Evolutionary conservation across 2,797 vertebrate genomes (phyloP).

Genomic region (Etheostoma nigrum): DNA sequence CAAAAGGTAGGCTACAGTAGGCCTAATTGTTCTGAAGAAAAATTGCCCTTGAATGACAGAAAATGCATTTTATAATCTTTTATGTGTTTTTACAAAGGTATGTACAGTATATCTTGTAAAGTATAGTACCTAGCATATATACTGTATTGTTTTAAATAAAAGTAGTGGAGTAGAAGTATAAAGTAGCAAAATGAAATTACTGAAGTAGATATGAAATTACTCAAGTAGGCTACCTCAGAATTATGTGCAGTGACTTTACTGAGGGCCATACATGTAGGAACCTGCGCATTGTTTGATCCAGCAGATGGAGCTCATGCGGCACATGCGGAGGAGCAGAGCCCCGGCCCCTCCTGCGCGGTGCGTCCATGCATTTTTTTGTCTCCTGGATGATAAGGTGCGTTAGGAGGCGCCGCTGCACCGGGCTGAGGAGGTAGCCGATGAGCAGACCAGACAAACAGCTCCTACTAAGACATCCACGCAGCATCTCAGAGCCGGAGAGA

Average conservation of each 20-base stretch:
- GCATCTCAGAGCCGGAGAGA: slow-evolving; percentile 39
- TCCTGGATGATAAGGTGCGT: slow-evolving; percentile 71
- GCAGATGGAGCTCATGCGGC: slow-evolving; percentile 60
- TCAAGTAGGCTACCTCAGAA: not conserved
- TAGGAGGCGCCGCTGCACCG: slow-evolving; percentile 67
- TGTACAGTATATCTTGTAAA: not conserved
- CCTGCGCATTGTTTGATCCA: slow-evolving; percentile 27
- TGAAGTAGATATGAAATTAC: no score
- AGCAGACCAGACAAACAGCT: slow-evolving; percentile 46
- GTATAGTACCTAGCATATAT: no score
- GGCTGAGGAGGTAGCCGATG: slow-evolving; percentile 48
- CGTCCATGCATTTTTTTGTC: slow-evolving; percentile 62
- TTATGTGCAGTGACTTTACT: not conserved
- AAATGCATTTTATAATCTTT: not conserved
- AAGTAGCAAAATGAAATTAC: not conserved
- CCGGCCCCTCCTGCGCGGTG: slow-evolving; percentile 57
- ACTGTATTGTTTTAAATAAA: not conserved
- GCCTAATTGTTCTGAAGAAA: no score
- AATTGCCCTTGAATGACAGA: no score
- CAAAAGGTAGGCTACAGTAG: no score
- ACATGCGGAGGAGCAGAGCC: not conserved
- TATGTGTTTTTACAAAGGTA: not conserved
- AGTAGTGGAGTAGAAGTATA: not conserved
- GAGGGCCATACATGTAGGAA: not conserved
- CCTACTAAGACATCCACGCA: slow-evolving; percentile 29